These are phyloP conservation scores for human (Homo sapiens) DNA, from an alignment of 2,113 vertebrate genomes.

Conservation along the genomic window DNA sequence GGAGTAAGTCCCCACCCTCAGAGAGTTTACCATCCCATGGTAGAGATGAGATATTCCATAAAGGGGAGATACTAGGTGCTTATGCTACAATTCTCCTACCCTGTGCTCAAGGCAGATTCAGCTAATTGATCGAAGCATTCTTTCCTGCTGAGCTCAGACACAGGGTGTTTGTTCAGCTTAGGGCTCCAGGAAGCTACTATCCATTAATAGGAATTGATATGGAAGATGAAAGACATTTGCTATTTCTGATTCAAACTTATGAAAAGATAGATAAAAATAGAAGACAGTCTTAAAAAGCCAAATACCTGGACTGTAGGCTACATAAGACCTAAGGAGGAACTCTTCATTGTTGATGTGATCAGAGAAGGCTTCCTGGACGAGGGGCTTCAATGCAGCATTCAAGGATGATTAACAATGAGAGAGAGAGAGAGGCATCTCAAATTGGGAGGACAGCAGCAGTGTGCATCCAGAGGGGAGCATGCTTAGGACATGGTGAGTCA, in stretches of 20 bases:
- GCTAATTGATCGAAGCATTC: neutral
- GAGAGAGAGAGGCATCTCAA: neutral
- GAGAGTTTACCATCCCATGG: neutral
- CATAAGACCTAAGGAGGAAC: neutral
- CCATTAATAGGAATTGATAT: neutral
- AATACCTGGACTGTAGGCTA: neutral
- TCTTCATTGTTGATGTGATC: neutral
- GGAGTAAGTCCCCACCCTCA: neutral
- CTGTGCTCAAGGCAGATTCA: neutral
- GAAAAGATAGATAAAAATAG: neutral
- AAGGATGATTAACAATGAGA: neutral
- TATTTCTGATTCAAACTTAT: neutral
- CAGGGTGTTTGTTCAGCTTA: neutral
- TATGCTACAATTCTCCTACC: neutral
- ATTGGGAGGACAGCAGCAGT: neutral
- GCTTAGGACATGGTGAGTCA: accelerated
- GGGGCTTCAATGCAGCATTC: neutral
- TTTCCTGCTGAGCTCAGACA: neutral
- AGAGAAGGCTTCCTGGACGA: neutral
- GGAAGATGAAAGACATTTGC: neutral
- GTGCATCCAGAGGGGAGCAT: neutral
- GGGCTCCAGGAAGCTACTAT: neutral
- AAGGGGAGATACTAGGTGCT: neutral
- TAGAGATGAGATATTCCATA: neutral
- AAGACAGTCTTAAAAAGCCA: neutral